A percentile compares a stretch with the other conserved stretches of the same genome.
Evolutionary conservation across 2,797 vertebrate species (phyloP).

Genomic region (Jordanella pulchra): DNA sequence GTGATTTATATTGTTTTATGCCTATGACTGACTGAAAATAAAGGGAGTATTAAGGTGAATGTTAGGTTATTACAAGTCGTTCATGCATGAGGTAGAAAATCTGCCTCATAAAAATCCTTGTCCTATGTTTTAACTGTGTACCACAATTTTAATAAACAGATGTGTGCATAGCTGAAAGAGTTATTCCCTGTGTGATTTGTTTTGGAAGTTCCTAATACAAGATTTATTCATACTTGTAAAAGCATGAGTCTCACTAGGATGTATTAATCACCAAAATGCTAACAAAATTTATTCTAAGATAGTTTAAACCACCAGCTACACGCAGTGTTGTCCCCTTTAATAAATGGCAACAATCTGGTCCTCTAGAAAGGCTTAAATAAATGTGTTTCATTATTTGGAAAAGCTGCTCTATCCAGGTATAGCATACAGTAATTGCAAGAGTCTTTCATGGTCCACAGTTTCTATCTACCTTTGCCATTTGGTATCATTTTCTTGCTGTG

Average conservation of each 20-base stretch:
- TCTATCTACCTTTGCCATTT: constrained; percentile 25
- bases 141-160: neutral
- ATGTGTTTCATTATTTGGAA: constrained; percentile 36
- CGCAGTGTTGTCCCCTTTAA: constrained; percentile 7
- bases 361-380: constrained; percentile 36
- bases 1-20: neutral
- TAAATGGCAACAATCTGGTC: constrained; percentile 28
- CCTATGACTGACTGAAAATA: neutral
- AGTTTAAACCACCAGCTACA: constrained; percentile 20
- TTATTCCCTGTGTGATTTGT: neutral
- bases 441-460: constrained; percentile 24
- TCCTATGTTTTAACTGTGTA: neutral
- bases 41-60: neutral
- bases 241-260: neutral
- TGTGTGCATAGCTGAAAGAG: neutral
- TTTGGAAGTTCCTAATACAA: neutral
- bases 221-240: neutral
- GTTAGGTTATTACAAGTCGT: neutral
- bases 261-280: neutral
- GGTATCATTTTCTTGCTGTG: constrained; percentile 33
- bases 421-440: constrained; percentile 19
- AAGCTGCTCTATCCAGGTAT: constrained; percentile 35
- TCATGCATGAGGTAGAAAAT: neutral
- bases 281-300: constrained; percentile 9
- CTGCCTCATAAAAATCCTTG: neutral